Percentiles rank a stretch among this genome's conserved stretches.
phyloP scores from a whole-genome alignment of 2,888 invertebrate species.

The Andrena dorsata region DNA sequence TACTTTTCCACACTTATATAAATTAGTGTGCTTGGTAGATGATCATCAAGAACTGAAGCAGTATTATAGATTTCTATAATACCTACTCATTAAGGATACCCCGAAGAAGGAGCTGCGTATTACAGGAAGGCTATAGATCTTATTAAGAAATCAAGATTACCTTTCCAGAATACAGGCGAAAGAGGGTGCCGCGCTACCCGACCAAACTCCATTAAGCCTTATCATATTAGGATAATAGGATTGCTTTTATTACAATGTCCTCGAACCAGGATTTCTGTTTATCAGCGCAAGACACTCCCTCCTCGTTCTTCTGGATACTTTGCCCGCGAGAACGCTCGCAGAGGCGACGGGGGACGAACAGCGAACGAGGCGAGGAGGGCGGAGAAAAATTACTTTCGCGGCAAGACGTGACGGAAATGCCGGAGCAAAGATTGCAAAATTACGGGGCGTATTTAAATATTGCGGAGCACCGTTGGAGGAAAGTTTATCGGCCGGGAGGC shows the following conservation, averaged over 20 bases:
- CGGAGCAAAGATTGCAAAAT: conserved; percentile 69
- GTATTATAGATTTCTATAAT: no score
- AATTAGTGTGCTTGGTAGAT: no score
- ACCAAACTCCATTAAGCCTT: conserved; percentile 73
- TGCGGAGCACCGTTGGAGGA: conserved; percentile 38
- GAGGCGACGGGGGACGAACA: conserved; percentile 51
- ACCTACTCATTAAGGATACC: not conserved
- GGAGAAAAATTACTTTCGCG: conserved; percentile 69
- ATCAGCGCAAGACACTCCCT: conserved; percentile 77
- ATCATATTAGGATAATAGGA: conserved; percentile 77
- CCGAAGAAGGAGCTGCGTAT: not conserved
- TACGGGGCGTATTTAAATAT: conserved; percentile 70
- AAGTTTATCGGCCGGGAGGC: conserved; percentile 62
- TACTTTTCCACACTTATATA: no score
- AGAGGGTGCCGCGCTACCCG: conserved; percentile 31
- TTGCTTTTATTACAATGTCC: conserved; percentile 75
- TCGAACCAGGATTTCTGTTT: conserved; percentile 76
- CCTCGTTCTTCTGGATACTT: conserved; percentile 53
- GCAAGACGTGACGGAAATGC: conserved; percentile 70
- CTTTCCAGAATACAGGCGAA: conserved; percentile 23
- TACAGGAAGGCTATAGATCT: conserved; percentile 10
- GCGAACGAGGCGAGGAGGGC: conserved; percentile 5
- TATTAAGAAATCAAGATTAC: conserved; percentile 27
- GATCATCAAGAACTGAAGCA: no score
- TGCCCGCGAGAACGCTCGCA: conserved; percentile 17